These are phyloP conservation scores for Catamblyrhynchus diadema DNA, from an alignment of 2,797 vertebrate species.

Conservation along the genomic window DNA sequence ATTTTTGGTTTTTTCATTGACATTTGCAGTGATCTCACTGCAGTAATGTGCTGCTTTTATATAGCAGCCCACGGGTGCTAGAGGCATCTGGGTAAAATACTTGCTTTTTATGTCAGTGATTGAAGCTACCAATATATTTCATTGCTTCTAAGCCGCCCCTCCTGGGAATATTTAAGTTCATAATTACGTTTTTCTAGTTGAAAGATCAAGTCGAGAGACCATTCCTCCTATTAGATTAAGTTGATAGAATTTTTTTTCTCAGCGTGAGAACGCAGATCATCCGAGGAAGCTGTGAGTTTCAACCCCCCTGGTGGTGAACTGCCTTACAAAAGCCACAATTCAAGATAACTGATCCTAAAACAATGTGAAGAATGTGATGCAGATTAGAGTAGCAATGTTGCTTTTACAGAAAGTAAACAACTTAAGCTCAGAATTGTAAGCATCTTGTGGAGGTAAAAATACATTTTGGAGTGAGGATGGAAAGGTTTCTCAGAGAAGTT, in stretches of 20 bases:
- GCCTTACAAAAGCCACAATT: conserved; percentile 41
- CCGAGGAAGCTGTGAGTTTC: not conserved
- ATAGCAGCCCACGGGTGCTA: not conserved
- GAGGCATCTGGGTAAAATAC: not conserved
- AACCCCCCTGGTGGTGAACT: not conserved
- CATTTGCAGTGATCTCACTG: not conserved
- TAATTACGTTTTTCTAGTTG: not conserved
- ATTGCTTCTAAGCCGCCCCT: not conserved
- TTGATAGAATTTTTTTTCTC: not conserved
- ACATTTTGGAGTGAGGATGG: not conserved
- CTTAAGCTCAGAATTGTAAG: not conserved
- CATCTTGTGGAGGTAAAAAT: not conserved
- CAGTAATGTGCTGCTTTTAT: not conserved
- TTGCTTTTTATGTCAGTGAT: not conserved
- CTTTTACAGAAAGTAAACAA: conserved; percentile 6
- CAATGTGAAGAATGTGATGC: conserved; percentile 9
- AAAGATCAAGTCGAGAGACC: not conserved
- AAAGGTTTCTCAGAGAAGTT: not conserved
- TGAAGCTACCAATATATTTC: not conserved
- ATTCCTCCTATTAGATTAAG: conserved; percentile 21
- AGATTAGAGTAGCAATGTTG: conserved; percentile 22
- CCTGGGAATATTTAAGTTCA: not conserved
- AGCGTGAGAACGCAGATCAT: not conserved
- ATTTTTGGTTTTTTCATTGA: not conserved
- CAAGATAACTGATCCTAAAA: conserved; percentile 64